Conservation (phyloP, 2,888 invertebrate species). For the Lottia gigantea region DNA sequence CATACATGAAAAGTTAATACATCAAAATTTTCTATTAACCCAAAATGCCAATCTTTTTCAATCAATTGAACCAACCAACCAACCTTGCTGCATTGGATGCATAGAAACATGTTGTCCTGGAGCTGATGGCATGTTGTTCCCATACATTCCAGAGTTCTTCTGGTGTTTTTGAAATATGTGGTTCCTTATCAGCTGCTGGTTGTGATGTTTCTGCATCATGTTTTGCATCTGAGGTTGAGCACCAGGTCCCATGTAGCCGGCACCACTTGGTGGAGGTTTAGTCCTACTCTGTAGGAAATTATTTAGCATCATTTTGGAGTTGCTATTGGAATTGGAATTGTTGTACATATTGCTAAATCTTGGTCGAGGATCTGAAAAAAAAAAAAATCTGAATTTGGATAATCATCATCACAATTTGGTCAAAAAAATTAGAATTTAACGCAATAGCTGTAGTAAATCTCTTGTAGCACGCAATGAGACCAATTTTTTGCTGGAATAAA, state of each 20-base stretch:
- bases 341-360: constrained; percentile 11
- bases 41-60: no score
- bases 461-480: no score
- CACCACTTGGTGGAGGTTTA: not conserved
- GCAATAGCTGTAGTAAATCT: no score
- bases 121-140: constrained; percentile 27
- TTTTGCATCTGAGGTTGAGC: constrained; percentile 24
- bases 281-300: constrained; percentile 19
- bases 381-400: not conserved
- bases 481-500: no score
- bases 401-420: no score
- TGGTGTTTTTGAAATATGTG: constrained; percentile 1
- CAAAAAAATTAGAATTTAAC: no score
- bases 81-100: constrained; percentile 44
- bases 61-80: constrained; percentile 5
- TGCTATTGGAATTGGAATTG: not conserved
- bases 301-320: constrained; percentile 23
- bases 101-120: constrained; percentile 37
- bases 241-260: not conserved
- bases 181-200: constrained; percentile 37
- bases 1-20: no score
- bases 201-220: constrained; percentile 41
- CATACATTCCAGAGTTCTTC: constrained; percentile 22
- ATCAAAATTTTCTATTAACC: no score
- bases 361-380: constrained; percentile 9